phyloP scores from a whole-genome alignment of 2,888 invertebrate genomes.

The Rapana venosa region DNA sequence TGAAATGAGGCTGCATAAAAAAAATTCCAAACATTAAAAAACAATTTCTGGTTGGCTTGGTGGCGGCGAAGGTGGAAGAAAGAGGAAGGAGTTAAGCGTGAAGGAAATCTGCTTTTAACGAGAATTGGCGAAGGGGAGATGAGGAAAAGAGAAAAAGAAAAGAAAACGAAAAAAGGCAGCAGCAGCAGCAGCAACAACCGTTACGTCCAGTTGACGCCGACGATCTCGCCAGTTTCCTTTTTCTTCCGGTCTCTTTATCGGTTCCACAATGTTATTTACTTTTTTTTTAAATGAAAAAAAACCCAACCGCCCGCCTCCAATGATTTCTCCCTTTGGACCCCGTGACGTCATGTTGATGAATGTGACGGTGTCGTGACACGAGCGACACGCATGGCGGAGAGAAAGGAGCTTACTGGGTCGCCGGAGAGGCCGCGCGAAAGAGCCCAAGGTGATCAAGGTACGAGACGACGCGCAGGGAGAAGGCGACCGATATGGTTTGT shows the following conservation, averaged over 20 bases:
- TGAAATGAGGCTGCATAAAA: conserved; percentile 37
- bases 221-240: not conserved
- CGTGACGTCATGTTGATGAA: conserved; percentile 42
- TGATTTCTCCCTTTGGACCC: not conserved
- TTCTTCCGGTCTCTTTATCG: not conserved
- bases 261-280: not conserved
- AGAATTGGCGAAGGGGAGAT: conserved; percentile 22
- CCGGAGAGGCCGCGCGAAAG: not conserved
- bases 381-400: not conserved
- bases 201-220: conserved; percentile 1
- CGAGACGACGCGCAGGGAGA: not conserved
- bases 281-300: conserved; percentile 4
- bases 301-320: not conserved
- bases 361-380: conserved; percentile 43
- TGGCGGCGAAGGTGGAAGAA: not conserved
- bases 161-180: not conserved
- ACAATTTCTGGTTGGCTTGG: conserved; percentile 4
- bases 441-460: conserved; percentile 15
- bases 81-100: not conserved
- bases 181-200: not conserved
- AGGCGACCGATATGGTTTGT: too few species aligned
- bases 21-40: conserved; percentile 26
- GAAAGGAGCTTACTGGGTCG: not conserved
- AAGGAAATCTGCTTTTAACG: conserved; percentile 6
- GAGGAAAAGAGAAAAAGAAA: not conserved